Conservation (phyloP, 1,140 invertebrate genomes). For the Drosophila paulistorum region DNA sequence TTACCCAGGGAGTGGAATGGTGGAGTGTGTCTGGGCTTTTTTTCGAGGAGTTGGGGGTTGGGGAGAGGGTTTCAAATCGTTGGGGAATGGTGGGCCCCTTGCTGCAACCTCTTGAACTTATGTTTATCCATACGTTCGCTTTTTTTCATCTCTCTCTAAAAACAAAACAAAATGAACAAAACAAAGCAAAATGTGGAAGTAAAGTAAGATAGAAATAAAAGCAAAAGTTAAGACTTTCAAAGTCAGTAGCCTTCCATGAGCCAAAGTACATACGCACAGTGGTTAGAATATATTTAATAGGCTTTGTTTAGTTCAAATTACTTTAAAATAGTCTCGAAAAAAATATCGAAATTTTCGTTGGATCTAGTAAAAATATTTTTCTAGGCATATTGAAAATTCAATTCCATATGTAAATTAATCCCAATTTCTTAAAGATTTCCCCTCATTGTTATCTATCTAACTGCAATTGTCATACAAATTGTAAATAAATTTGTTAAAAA, state of each 20-base stretch:
- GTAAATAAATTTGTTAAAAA: too few relatives aligned
- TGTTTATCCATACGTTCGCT: constrained; percentile 70
- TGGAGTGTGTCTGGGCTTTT: neutral
- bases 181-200: constrained; percentile 11
- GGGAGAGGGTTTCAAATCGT: constrained; percentile 10
- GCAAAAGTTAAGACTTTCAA: constrained; percentile 77
- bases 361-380: too few relatives aligned
- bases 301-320: too few relatives aligned
- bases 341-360: too few relatives aligned
- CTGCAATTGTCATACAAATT: too few relatives aligned
- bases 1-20: constrained; percentile 56
- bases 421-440: too few relatives aligned
- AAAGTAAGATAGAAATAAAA: constrained; percentile 48
- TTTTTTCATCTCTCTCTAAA: constrained; percentile 44
- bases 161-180: constrained; percentile 45
- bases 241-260: constrained; percentile 45
- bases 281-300: neutral
- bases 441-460: too few relatives aligned
- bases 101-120: constrained; percentile 72
- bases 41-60: neutral
- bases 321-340: too few relatives aligned
- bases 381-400: too few relatives aligned
- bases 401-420: too few relatives aligned
- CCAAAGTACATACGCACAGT: neutral
- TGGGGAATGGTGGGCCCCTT: constrained; percentile 1